Percentiles rank a stretch among this genome's conserved stretches.
Evolutionary conservation across 2,888 invertebrate species (phyloP).

Genomic region (Limnephilus lunatus): DNA sequence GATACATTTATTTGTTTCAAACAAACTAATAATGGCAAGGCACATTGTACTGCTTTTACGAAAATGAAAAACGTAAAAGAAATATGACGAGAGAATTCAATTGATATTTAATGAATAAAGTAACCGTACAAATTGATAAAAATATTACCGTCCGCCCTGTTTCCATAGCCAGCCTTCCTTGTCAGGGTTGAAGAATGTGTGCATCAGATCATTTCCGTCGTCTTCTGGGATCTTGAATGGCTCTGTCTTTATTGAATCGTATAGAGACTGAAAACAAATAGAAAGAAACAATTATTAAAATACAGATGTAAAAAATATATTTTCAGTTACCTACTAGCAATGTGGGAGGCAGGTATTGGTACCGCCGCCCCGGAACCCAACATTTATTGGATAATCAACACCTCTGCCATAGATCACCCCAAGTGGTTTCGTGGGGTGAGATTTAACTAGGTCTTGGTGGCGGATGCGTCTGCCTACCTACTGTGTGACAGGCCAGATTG

Average conservation of each 20-base stretch:
- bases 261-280: conserved; percentile 85
- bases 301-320: neutral
- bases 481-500: too few species aligned
- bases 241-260: conserved; percentile 98
- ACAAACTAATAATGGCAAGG: neutral
- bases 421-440: too few species aligned
- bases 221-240: conserved; percentile 99
- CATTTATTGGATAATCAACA: too few species aligned
- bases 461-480: too few species aligned
- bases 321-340: too few species aligned
- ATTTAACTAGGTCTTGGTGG: too few species aligned
- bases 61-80: neutral
- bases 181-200: conserved; percentile 99
- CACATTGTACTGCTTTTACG: neutral
- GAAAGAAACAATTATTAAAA: neutral
- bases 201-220: conserved; percentile 99
- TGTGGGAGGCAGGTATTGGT: too few species aligned
- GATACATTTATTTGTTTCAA: neutral
- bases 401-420: too few species aligned
- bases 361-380: too few species aligned
- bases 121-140: neutral
- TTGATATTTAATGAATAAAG: neutral
- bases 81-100: neutral
- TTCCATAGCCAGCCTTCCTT: conserved; percentile 99
- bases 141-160: conserved; percentile 86